Evolutionary conservation across 2,113 vertebrate genomes (phyloP).

Genomic region (Brevimyrus niger): DNA sequence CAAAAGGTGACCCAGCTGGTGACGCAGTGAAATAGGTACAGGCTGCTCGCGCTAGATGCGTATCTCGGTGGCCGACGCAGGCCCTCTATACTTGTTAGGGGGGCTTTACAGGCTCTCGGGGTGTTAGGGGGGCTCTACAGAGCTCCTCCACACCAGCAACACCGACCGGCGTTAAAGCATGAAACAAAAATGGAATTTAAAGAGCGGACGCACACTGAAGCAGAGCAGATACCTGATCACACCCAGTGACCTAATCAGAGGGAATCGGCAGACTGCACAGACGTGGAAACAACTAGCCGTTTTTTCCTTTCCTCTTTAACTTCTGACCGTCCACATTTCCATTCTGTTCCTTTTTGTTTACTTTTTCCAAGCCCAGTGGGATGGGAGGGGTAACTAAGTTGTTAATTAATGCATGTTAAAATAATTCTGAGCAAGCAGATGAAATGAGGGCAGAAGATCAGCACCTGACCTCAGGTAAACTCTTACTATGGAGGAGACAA

Average conservation of each 20-base stretch:
- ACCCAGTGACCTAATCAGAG: not conserved
- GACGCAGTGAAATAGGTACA: not conserved
- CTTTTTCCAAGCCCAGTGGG: not conserved
- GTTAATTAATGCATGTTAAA: not conserved
- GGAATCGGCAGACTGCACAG: not conserved
- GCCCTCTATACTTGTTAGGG: not conserved
- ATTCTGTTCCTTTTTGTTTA: not conserved
- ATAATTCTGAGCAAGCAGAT: not conserved
- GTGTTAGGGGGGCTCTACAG: not conserved
- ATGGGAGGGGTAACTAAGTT: not conserved
- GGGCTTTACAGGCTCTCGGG: too few relatives aligned
- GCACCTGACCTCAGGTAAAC: not conserved
- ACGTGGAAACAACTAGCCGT: not conserved
- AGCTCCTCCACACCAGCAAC: not conserved
- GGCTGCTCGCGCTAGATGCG: not conserved
- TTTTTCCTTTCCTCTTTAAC: not conserved
- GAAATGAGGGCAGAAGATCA: not conserved
- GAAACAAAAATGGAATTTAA: not conserved
- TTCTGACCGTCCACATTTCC: not conserved
- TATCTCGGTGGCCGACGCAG: not conserved
- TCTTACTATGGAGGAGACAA: not conserved
- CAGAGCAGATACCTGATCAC: not conserved
- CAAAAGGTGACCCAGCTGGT: not conserved
- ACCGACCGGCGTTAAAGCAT: not conserved
- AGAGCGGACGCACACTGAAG: not conserved